phyloP scores from a whole-genome alignment of 2,113 vertebrate species.

The Rhinogobius similis region DNA sequence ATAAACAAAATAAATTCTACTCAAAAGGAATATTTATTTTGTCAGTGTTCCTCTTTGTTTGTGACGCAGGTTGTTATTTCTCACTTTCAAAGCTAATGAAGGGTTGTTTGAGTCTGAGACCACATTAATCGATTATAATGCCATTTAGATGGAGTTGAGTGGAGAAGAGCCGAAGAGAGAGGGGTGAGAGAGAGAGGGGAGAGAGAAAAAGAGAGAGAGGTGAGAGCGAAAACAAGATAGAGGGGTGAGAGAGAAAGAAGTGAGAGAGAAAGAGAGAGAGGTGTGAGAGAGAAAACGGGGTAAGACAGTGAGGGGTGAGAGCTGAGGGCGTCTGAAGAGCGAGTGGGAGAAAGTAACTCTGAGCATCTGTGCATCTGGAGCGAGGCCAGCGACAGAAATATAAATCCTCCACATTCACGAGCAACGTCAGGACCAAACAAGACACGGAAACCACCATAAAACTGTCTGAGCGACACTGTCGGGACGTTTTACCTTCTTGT shows the following conservation, averaged over 20 bases:
- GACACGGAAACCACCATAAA: no score
- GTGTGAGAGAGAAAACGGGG: background rate
- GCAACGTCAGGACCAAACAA: no score
- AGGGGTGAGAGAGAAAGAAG: background rate
- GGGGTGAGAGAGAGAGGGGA: background rate
- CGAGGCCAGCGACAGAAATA: no score
- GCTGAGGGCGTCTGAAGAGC: background rate
- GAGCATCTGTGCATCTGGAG: background rate
- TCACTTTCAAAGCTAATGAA: background rate
- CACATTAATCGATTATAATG: background rate
- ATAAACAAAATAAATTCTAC: no score
- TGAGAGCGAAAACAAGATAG: background rate
- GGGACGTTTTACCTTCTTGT: no score
- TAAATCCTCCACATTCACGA: no score
- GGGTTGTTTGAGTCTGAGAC: background rate
- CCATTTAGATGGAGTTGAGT: background rate
- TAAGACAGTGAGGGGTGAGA: background rate
- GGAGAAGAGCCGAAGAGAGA: background rate
- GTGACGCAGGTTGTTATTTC: background rate
- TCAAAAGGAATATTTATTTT: no score
- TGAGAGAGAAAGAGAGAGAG: no score
- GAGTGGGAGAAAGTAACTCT: background rate
- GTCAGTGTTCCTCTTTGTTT: background rate
- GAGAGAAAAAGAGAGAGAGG: background rate
- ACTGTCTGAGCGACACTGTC: no score